Evolutionary conservation across 37 sponge, comb jelly and placozoan genomes (phyloP).

Genomic region (Mnemiopsis leidyi): DNA sequence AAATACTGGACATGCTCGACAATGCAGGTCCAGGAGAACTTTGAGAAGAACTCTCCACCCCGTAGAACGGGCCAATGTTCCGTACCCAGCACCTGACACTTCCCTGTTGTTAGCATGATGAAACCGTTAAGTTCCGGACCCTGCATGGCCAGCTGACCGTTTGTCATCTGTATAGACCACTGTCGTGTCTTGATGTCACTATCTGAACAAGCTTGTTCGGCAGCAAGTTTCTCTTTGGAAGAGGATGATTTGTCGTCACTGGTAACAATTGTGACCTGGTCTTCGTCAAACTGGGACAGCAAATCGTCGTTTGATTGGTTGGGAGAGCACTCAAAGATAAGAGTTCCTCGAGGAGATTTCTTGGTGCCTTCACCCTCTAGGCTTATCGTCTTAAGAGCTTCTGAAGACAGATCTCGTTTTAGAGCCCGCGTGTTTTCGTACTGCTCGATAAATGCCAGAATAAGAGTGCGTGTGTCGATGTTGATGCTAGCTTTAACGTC

Average conservation of each 20-base stretch:
- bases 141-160: conserved; percentile 60
- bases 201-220: conserved; percentile 50
- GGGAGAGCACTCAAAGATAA: background rate
- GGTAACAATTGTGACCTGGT: background rate
- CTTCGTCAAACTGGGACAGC: conserved; percentile 42
- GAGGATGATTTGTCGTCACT: conserved; percentile 13
- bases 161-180: conserved; percentile 48
- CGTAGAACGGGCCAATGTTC: conserved; percentile 42
- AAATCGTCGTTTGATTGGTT: conserved; percentile 20
- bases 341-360: background rate
- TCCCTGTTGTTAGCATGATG: conserved; percentile 42
- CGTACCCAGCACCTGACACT: conserved; percentile 46
- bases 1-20: conserved; percentile 64
- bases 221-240: conserved; percentile 19
- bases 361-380: conserved; percentile 2
- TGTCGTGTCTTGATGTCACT: conserved; percentile 26
- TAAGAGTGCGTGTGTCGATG: conserved; percentile 15
- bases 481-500: conserved; percentile 41
- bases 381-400: background rate
- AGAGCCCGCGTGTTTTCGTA: conserved; percentile 38
- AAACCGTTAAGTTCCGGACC: conserved; percentile 59
- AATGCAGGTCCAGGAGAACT: conserved; percentile 64
- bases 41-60: conserved; percentile 65
- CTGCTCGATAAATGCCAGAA: conserved; percentile 43
- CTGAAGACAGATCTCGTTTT: conserved; percentile 26